Percentiles rank a stretch among this genome's conserved stretches.
Conservation (phyloP, 2,888 invertebrate species). For the Zootermopsis nevadensis region DNA sequence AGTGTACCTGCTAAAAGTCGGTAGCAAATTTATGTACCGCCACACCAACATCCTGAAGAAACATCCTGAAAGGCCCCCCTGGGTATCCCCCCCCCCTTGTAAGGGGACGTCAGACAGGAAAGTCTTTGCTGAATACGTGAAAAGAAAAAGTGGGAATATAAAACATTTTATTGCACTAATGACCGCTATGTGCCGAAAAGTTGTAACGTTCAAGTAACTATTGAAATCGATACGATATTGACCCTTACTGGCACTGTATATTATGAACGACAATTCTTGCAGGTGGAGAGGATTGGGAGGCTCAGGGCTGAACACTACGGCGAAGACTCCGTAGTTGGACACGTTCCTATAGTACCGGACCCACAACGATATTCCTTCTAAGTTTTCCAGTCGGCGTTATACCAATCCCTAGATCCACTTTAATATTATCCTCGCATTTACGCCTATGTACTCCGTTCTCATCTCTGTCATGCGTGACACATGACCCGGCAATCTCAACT, state of each 20-base stretch:
- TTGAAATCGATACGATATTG: slow-evolving; percentile 26
- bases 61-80: slow-evolving; percentile 15
- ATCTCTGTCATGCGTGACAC: too few relatives aligned
- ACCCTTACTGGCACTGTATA: slow-evolving; percentile 33
- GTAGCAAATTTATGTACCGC: slow-evolving; percentile 12
- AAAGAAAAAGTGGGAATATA: slow-evolving; percentile 25
- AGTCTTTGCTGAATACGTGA: slow-evolving; percentile 23
- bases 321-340: background rate
- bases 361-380: background rate
- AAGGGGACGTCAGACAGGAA: background rate
- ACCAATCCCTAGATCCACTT: too few relatives aligned
- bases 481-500: too few relatives aligned
- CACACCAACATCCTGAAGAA: slow-evolving; percentile 30
- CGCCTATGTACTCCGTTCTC: too few relatives aligned
- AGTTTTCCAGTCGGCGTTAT: too few relatives aligned
- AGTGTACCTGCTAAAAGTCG: slow-evolving; percentile 15
- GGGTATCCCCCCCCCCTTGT: background rate
- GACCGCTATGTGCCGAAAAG: background rate
- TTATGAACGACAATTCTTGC: background rate
- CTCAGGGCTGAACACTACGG: background rate
- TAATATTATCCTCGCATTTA: too few relatives aligned
- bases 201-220: slow-evolving; percentile 6
- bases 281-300: background rate
- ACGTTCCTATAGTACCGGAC: background rate
- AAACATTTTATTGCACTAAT: slow-evolving; percentile 42